These are phyloP conservation scores for Alentia gelatinosa DNA, from an alignment of 2,888 invertebrate genomes.

Conservation along the genomic window DNA sequence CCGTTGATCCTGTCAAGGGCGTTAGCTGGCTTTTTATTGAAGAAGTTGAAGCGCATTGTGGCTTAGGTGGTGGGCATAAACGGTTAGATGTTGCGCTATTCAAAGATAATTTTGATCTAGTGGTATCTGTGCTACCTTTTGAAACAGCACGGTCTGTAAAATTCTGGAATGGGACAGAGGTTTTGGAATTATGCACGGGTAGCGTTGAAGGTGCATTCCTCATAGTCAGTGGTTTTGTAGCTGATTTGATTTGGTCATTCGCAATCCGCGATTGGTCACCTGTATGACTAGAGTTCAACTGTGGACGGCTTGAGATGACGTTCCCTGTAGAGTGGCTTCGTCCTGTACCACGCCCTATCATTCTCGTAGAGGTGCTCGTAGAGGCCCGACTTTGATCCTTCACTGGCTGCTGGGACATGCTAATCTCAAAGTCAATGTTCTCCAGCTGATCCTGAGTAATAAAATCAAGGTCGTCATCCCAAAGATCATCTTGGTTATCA, in stretches of 20 bases:
- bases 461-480: constrained; percentile 25
- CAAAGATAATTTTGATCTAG: too few relatives aligned
- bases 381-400: neutral
- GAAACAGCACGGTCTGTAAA: neutral
- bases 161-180: neutral
- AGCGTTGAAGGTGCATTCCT: too few relatives aligned
- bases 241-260: too few relatives aligned
- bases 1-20: neutral
- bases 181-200: too few relatives aligned
- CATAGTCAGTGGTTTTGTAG: too few relatives aligned
- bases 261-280: too few relatives aligned
- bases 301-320: neutral
- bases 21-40: neutral
- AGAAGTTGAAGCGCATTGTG: neutral
- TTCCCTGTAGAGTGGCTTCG: neutral
- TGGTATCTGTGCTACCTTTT: too few relatives aligned
- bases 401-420: neutral
- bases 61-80: neutral
- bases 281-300: neutral
- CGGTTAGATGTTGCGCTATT: neutral
- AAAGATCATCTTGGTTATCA: neutral
- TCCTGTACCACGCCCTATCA: neutral
- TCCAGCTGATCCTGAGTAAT: constrained; percentile 28
- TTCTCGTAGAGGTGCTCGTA: neutral
- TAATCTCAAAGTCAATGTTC: constrained; percentile 16